phyloP scores from a whole-genome alignment of 2,888 invertebrate species.

The Microctonus aethiopoides region DNA sequence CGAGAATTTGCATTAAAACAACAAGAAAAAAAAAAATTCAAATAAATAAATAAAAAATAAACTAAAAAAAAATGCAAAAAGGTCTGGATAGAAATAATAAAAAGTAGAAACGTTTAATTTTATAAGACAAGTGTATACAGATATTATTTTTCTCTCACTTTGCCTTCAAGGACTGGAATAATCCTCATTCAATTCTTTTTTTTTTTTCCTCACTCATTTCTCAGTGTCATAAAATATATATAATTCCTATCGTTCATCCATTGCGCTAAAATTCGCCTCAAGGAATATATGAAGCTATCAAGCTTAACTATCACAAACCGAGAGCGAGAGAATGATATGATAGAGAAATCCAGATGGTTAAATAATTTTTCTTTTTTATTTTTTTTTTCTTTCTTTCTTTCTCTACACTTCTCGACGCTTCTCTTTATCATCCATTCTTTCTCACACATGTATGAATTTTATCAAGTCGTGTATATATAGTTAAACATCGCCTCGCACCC shows the following conservation, averaged over 20 bases:
- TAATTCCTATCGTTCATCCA: slow-evolving; percentile 19
- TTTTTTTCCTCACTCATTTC: slow-evolving; percentile 2
- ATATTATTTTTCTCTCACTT: neutral
- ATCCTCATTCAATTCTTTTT: slow-evolving; percentile 23
- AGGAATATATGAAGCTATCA: slow-evolving; percentile 15
- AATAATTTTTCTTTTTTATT: neutral
- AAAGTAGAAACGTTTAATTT: neutral
- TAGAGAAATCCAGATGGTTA: neutral
- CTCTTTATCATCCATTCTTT: neutral
- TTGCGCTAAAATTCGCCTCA: slow-evolving; percentile 6
- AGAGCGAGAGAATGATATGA: neutral
- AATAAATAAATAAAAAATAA: neutral
- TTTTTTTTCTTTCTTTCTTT: neutral
- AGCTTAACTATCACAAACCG: slow-evolving; percentile 14
- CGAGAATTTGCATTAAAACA: neutral
- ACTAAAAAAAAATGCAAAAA: neutral
- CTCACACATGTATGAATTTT: too few species aligned
- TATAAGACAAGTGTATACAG: neutral
- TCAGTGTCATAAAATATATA: slow-evolving; percentile 22
- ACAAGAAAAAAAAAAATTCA: neutral
- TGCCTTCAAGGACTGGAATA: slow-evolving; percentile 7
- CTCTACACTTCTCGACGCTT: neutral
- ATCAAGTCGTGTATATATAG: too few species aligned
- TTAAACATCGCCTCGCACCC: neutral
- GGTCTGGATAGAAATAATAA: too few species aligned